Base-by-base conservation (phyloP, 2,888 invertebrate species). In the Girardia tigrina region DNA sequence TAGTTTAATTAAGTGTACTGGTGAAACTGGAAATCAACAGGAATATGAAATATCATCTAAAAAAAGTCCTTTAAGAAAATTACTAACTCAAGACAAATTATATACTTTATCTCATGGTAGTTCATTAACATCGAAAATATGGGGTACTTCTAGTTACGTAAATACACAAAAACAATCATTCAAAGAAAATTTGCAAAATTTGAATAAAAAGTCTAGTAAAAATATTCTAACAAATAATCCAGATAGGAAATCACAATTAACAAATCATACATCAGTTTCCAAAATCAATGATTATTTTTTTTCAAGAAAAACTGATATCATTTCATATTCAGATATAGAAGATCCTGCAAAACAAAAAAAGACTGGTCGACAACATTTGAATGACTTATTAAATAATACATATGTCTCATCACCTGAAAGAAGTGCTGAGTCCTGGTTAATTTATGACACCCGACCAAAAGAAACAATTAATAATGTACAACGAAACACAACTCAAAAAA, bases 281-380 rank as follows among this genome's bases (percentile, higher is more conserved):
- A 56, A 56, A 56, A 4, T 56, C 23, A 56, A 56, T n/a, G 56
- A 56, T 56, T 56, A 56, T 56, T 56, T 56, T 23, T 56, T 56
- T 56, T 56, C 56, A 4, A 56, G 56, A 56, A 56, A 23, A n/a
- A 20, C 56, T 8, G 56, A 56, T 12, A n/a, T 56, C 4, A 56
- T 56, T n/a, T 56, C 56, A n/a, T 56, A 56, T n/a, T 20, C 56
- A 56, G 56, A 56, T n/a, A 56, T 56, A 23, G 23, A 56, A 20
- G 56, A 56, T 20, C 56, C 56, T 6, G 56, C 20, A 12, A 56
- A 56, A 56, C 20, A 20, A 2, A 56, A 56, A n/a, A n/a, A 56
- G 23, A 56, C 56, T 56, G 56, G 56, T n/a, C n/a, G 20, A 16
- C 56, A 56, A 56, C 23, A 56, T n/a, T n/a, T 56, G 56, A 56